phyloP scores from a whole-genome alignment of 2,113 vertebrate genomes.

The Mastomys natalensis region DNA sequence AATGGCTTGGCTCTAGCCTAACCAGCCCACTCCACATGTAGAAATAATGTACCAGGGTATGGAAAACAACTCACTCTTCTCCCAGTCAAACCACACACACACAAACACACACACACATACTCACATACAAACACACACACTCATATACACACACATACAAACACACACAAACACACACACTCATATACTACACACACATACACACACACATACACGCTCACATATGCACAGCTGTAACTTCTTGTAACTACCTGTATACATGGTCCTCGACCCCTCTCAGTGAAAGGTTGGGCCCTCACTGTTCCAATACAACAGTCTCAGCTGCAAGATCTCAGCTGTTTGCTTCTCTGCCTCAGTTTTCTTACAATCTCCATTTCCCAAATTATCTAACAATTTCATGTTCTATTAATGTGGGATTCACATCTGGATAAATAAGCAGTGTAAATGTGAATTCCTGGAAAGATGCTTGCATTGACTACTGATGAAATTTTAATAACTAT shows the following conservation, averaged over 20 bases:
- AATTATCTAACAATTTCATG: neutral
- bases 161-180: too few relatives aligned
- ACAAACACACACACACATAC: too few relatives aligned
- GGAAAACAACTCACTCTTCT: neutral
- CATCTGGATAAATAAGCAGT: neutral
- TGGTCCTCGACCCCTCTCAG: too few relatives aligned
- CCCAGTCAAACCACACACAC: too few relatives aligned
- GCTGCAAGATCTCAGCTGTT: neutral
- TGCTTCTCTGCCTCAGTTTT: neutral
- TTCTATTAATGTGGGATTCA: neutral
- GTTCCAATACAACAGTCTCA: neutral
- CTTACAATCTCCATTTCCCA: neutral
- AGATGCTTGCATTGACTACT: neutral
- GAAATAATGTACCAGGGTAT: neutral
- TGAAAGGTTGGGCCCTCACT: neutral
- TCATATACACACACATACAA: too few relatives aligned
- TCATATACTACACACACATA: too few relatives aligned
- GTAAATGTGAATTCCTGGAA: neutral
- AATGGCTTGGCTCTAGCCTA: neutral
- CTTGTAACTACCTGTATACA: neutral
- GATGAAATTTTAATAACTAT: neutral
- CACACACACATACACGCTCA: too few relatives aligned
- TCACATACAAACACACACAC: too few relatives aligned
- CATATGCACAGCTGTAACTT: too few relatives aligned
- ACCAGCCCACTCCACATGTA: neutral